These are phyloP conservation scores for Cercopithecus mitis DNA, from an alignment of 2,797 vertebrate genomes.

Conservation along the genomic window DNA sequence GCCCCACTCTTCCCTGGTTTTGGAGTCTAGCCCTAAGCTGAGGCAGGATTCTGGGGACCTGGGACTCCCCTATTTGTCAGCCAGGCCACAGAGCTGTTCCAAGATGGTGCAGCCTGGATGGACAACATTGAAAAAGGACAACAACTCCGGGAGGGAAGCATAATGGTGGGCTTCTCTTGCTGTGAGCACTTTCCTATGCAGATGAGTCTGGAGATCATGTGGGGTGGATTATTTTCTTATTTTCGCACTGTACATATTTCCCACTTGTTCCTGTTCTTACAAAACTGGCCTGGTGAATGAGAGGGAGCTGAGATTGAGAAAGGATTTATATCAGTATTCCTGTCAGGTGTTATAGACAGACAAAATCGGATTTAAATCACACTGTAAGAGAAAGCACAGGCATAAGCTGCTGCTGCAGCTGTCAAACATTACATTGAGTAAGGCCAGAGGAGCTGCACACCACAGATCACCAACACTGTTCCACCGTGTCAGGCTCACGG, in stretches of 20 bases:
- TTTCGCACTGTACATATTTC: not conserved
- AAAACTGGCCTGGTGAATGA: not conserved
- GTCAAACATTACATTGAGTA: not conserved
- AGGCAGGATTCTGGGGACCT: not conserved
- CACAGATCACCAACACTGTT: not conserved
- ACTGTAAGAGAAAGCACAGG: not conserved
- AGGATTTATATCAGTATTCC: not conserved
- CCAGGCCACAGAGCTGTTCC: not conserved
- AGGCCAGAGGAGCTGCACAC: not conserved
- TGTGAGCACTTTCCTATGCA: not conserved
- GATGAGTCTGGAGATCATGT: not conserved
- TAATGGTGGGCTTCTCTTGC: not conserved
- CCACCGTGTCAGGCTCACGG: not conserved
- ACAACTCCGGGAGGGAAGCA: not conserved
- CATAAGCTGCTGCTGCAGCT: not conserved
- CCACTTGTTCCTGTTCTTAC: not conserved
- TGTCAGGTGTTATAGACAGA: not conserved
- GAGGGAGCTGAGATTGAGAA: not conserved
- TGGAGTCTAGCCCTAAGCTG: not conserved
- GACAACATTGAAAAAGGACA: not conserved
- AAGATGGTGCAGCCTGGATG: not conserved
- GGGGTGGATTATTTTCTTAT: slow-evolving; percentile 8
- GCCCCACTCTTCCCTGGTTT: not conserved
- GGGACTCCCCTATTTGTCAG: not conserved
- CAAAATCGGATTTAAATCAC: not conserved